These are phyloP conservation scores for Caradrina clavipalpis DNA, from an alignment of 2,888 invertebrate genomes.

Conservation along the genomic window DNA sequence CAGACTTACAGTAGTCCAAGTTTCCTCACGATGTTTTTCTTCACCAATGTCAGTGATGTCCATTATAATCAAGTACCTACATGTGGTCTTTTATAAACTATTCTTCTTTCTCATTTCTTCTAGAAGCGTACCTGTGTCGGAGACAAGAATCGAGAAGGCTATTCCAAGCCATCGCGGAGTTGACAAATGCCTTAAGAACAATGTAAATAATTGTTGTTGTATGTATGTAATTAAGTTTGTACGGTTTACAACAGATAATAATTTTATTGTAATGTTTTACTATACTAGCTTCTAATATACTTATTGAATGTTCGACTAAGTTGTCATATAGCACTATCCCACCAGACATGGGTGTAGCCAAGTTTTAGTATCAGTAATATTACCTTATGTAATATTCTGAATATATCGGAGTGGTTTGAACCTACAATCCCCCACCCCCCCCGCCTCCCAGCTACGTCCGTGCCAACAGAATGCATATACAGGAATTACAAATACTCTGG, in stretches of 20 bases:
- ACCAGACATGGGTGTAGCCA: neutral
- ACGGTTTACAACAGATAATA: conserved; percentile 42
- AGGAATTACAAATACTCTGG: neutral
- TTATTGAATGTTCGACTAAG: neutral
- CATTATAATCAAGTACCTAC: too few relatives aligned
- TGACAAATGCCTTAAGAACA: conserved; percentile 73
- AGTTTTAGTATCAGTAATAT: too few relatives aligned
- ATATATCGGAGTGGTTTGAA: too few relatives aligned
- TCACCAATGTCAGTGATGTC: too few relatives aligned
- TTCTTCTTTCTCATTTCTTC: neutral
- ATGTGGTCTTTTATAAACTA: too few relatives aligned
- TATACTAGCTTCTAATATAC: conserved; percentile 11
- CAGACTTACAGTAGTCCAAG: too few relatives aligned
- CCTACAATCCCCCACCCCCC: too few relatives aligned
- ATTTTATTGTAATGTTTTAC: conserved; percentile 42
- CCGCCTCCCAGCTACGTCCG: too few relatives aligned
- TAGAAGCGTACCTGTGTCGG: conserved; percentile 41
- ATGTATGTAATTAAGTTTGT: conserved; percentile 67
- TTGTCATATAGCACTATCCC: neutral
- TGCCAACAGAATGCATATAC: neutral
- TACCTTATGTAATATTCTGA: too few relatives aligned
- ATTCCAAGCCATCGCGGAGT: conserved; percentile 31
- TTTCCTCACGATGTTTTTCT: too few relatives aligned
- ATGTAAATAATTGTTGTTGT: conserved; percentile 76
- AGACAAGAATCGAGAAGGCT: conserved; percentile 37